Evolutionary conservation across 2,113 vertebrate genomes (phyloP).

Genomic region (Pelecanoides urinatrix): DNA sequence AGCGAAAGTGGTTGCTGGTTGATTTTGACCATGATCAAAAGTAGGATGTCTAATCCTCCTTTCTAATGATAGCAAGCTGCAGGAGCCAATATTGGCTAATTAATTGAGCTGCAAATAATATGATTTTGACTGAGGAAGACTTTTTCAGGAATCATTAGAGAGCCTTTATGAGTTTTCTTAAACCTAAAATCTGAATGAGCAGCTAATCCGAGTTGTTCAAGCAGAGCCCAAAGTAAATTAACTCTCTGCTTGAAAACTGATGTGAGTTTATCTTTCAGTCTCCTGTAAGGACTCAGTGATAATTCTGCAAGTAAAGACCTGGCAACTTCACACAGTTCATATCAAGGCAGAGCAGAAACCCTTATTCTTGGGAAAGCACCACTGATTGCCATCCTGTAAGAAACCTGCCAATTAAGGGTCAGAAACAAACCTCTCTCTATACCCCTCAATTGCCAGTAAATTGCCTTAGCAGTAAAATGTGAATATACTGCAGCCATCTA

Average conservation of each 20-base stretch:
- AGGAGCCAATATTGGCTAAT: not conserved
- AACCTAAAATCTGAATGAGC: not conserved
- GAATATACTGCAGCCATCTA: not conserved
- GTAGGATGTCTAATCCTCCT: not conserved
- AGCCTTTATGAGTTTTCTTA: not conserved
- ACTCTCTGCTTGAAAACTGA: not conserved
- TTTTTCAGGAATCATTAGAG: not conserved
- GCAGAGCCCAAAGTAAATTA: not conserved
- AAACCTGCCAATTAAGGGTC: not conserved
- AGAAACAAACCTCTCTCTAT: not conserved
- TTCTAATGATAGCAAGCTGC: not conserved
- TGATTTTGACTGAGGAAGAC: not conserved
- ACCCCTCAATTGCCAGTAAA: not conserved
- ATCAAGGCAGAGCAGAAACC: not conserved
- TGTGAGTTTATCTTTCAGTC: not conserved
- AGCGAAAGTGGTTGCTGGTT: not conserved
- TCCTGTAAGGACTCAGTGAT: not conserved
- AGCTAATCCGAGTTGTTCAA: not conserved
- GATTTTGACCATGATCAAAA: not conserved
- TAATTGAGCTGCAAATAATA: not conserved
- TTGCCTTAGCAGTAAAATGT: not conserved
- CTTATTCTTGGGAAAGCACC: not conserved
- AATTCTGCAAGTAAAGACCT: not conserved
- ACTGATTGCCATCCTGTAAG: not conserved
- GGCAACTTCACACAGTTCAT: not conserved